Evolutionary conservation across 2,888 invertebrate genomes (phyloP).

Genomic region (Amorpha juglandis): DNA sequence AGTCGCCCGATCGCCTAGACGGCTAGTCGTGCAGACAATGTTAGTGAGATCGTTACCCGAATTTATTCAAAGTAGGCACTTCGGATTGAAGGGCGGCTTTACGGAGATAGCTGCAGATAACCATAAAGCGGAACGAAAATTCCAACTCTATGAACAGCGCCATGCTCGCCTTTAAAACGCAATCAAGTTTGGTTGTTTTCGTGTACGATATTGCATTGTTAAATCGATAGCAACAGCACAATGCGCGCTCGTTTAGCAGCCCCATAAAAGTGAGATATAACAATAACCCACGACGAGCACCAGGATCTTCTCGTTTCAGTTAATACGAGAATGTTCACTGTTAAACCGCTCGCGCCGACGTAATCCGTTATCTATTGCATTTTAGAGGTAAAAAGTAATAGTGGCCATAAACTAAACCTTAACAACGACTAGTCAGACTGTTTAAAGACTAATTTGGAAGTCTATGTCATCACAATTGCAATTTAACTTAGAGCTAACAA

Average conservation of each 20-base stretch:
- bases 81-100: constrained; percentile 38
- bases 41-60: constrained; percentile 64
- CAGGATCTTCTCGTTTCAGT: constrained; percentile 49
- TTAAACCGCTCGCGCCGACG: constrained; percentile 55
- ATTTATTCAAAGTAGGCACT: constrained; percentile 62
- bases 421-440: constrained; percentile 32
- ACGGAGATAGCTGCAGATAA: constrained; percentile 40
- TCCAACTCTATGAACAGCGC: constrained; percentile 38
- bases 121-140: constrained; percentile 36
- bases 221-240: constrained; percentile 67
- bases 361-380: constrained; percentile 55
- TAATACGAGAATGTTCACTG: constrained; percentile 45
- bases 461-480: constrained; percentile 31
- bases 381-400: constrained; percentile 38
- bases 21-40: constrained; percentile 53
- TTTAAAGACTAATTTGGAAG: constrained; percentile 30
- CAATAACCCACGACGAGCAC: constrained; percentile 53
- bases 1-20: constrained; percentile 44
- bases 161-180: constrained; percentile 48
- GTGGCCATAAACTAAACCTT: constrained; percentile 40
- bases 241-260: constrained; percentile 68
- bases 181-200: constrained; percentile 67
- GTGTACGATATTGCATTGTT: constrained; percentile 66
- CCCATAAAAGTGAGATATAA: constrained; percentile 71
- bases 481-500: constrained; percentile 6